Conservation (phyloP, 2,797 vertebrate species). For the Notolabrus celidotus region DNA sequence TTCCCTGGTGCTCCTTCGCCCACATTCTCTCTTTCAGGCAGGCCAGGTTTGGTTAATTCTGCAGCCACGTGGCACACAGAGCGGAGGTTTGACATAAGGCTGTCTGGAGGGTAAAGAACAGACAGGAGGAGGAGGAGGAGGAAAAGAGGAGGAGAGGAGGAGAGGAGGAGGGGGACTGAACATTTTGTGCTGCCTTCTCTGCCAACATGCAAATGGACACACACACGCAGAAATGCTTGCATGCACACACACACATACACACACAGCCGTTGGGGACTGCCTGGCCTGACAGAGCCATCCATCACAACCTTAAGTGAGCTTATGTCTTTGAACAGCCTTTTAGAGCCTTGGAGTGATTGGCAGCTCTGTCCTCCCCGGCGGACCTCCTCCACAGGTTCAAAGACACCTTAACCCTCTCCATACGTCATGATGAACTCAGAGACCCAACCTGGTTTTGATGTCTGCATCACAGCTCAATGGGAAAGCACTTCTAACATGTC, state of each 20-base stretch:
- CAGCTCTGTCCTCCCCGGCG: slow-evolving; percentile 42
- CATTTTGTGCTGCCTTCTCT: slow-evolving; percentile 46
- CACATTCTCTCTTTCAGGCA: slow-evolving; percentile 46
- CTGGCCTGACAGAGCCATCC: slow-evolving; percentile 65
- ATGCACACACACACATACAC: not conserved
- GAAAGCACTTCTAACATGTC: not conserved
- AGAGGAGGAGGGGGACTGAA: slow-evolving; percentile 13
- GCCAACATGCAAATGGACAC: slow-evolving; percentile 63
- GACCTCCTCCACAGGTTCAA: slow-evolving; percentile 44
- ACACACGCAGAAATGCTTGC: slow-evolving; percentile 18
- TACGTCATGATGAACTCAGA: not conserved
- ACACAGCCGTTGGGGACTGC: slow-evolving; percentile 43
- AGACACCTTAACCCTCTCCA: slow-evolving; percentile 34
- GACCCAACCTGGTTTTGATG: not conserved
- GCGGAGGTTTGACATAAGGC: slow-evolving; percentile 66
- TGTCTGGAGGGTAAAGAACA: slow-evolving; percentile 72
- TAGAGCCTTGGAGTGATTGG: slow-evolving; percentile 58
- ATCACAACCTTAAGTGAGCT: slow-evolving; percentile 70
- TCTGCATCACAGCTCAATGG: not conserved
- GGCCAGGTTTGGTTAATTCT: slow-evolving; percentile 58
- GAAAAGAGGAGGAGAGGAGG: not conserved
- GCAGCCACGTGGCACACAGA: slow-evolving; percentile 45
- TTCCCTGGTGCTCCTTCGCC: slow-evolving; percentile 41
- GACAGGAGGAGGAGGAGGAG: slow-evolving; percentile 27
- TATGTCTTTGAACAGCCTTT: slow-evolving; percentile 67